Base-by-base conservation (phyloP, 2,888 invertebrate species). In the Ramazzottius varieornatus region DNA sequence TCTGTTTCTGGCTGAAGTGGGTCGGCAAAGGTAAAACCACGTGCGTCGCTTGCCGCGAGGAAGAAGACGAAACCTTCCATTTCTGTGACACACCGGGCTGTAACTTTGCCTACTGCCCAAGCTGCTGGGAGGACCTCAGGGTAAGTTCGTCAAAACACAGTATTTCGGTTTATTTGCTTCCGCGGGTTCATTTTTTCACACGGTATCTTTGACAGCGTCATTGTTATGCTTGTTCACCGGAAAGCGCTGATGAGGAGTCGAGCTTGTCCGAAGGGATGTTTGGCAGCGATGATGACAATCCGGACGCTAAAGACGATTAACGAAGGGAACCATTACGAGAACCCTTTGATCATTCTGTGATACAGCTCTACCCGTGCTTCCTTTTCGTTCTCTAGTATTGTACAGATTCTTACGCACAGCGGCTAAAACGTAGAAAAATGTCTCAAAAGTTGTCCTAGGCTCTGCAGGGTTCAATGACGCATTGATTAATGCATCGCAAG, bases 1-100 rank as follows among this genome's bases (percentile, higher is more conserved):
- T 70, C 20, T 71, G 70, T 63, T 63, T 66, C 2, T 72, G 70
- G 34, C 67, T 73, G 16, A 65, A 64, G 1, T 24, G 66, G 13
- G 67, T 69, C 46, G 24, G 65, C 4, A 46, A 67, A 1, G 46
- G 68, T 1, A 70, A 69, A 65, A 67, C 66, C 4, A 65, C 32
- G 24, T 73, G 73, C 65, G 66, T 72, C 65, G 69, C 72, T 4
- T 73, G 73, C 68, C 67, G 69, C 34, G 72, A 73, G 2, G 67
- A 67, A n/a, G 70, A 70, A 66, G 67, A 65, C 13, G 65, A 67
- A 32, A 64, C 65, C 2, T 72, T 71, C 64, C 46, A 68, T 24
- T 46, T 46, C 8, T 73, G 73, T 67, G 64, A 65, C 0, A 71
- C 70, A 1, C 33, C 64, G 1, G 69, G 68, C 2, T 73, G 73